Evolutionary conservation across 2,888 invertebrate genomes (phyloP).

Genomic region (Smittia aterrima): DNA sequence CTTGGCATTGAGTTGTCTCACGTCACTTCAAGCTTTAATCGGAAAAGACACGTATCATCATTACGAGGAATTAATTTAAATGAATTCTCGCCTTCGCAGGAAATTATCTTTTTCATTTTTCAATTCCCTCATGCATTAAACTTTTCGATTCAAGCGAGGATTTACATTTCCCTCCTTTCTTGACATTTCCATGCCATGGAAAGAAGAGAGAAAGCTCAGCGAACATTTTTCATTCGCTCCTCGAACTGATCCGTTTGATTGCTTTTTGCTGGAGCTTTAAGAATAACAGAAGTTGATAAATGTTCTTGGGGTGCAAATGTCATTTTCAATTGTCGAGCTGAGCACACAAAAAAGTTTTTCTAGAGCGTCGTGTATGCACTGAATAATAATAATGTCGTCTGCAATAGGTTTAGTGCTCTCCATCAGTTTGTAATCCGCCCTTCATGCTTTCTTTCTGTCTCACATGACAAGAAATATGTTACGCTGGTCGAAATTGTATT

Average conservation of each 20-base stretch:
- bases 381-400: constrained; percentile 11
- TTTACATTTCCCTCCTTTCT: neutral
- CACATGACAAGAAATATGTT: neutral
- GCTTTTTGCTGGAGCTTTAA: neutral
- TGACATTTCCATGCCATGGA: neutral
- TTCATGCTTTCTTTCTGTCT: neutral
- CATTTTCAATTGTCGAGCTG: constrained; percentile 7
- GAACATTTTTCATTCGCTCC: constrained; percentile 6
- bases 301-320: constrained; percentile 1
- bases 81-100: constrained; percentile 24
- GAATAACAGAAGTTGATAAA: constrained; percentile 4
- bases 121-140: constrained; percentile 21
- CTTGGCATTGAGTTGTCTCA: neutral
- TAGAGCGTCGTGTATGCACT: neutral
- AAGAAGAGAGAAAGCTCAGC: neutral
- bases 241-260: constrained; percentile 19
- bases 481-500: neutral
- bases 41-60: constrained; percentile 28
- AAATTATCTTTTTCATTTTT: constrained; percentile 35
- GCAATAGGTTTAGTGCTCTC: neutral
- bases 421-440: neutral
- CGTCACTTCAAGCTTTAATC: neutral
- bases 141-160: neutral
- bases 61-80: constrained; percentile 31
- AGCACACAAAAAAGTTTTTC: neutral